Evolutionary conservation across 2,797 vertebrate genomes (phyloP).

Genomic region (Darevskia nairensis): DNA sequence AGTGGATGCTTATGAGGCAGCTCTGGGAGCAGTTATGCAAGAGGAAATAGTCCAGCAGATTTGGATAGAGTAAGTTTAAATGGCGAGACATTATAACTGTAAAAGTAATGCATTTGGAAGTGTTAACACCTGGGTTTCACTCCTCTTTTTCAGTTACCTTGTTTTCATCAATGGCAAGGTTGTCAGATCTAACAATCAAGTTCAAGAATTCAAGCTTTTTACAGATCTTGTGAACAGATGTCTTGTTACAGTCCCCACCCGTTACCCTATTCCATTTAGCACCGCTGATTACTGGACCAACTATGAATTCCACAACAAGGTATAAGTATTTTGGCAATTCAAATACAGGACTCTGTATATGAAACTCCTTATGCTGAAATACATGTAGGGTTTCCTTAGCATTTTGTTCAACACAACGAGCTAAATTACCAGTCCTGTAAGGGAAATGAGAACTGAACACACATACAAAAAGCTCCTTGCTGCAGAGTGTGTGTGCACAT

Average conservation of each 20-base stretch:
- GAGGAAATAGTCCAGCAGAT: slow-evolving; percentile 89
- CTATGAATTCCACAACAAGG: slow-evolving; percentile 96
- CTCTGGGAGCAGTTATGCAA: slow-evolving; percentile 86
- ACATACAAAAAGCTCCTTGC: not conserved
- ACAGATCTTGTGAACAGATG: slow-evolving; percentile 93
- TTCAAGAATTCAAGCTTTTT: slow-evolving; percentile 85
- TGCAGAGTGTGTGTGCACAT: not conserved
- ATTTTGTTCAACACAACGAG: not conserved
- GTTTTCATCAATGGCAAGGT: slow-evolving; percentile 88
- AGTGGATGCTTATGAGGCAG: slow-evolving; percentile 90
- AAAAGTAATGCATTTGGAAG: slow-evolving; percentile 43
- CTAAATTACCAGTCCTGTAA: not conserved
- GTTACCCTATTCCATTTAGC: slow-evolving; percentile 90
- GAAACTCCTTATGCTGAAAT: not conserved
- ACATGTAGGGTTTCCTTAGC: not conserved
- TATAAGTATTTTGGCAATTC: slow-evolving; percentile 68
- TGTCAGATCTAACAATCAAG: slow-evolving; percentile 77
- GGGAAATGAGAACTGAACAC: not conserved
- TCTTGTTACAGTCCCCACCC: slow-evolving; percentile 89
- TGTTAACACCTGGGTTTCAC: slow-evolving; percentile 19
- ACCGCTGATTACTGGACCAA: slow-evolving; percentile 93
- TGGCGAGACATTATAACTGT: slow-evolving; percentile 28
- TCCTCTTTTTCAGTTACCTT: slow-evolving; percentile 86
- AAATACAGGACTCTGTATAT: not conserved
- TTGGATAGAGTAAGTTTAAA: slow-evolving; percentile 94